These are phyloP conservation scores for Benthosema pterotum DNA, from an alignment of 2,797 vertebrate species.

Conservation along the genomic window DNA sequence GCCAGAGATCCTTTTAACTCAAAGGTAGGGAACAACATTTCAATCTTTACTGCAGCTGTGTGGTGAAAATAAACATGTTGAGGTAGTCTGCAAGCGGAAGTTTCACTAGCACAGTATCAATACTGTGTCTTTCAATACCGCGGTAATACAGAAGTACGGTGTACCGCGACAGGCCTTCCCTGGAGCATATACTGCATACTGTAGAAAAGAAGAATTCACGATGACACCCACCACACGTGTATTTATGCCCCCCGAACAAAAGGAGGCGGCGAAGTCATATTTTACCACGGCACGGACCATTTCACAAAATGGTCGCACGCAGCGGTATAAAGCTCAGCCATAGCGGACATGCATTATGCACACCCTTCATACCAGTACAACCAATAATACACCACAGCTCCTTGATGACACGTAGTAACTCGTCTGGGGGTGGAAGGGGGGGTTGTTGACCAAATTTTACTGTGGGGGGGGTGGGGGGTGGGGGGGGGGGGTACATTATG, in stretches of 20 bases:
- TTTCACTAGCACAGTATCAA: too few relatives aligned
- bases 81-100: too few relatives aligned
- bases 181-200: too few relatives aligned
- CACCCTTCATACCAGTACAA: conserved; percentile 5
- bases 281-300: conserved; percentile 65
- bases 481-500: conserved; percentile 40
- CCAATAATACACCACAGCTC: conserved; percentile 23
- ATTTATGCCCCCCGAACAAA: conserved; percentile 59
- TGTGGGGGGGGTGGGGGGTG: background rate
- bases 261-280: conserved; percentile 58
- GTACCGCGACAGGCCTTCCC: too few relatives aligned
- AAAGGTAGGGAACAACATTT: too few relatives aligned
- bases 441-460: conserved; percentile 48
- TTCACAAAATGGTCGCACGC: conserved; percentile 59
- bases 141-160: too few relatives aligned
- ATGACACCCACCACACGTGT: background rate
- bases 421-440: conserved; percentile 18
- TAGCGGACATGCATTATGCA: conserved; percentile 24
- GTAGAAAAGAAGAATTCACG: too few relatives aligned
- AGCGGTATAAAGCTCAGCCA: conserved; percentile 52
- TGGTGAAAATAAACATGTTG: too few relatives aligned
- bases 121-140: too few relatives aligned
- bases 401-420: conserved; percentile 49
- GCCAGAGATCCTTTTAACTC: too few relatives aligned
- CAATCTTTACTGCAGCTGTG: too few relatives aligned